Evolutionary conservation across 2,888 invertebrate species (phyloP).

Genomic region (Caenorhabditis becei): DNA sequence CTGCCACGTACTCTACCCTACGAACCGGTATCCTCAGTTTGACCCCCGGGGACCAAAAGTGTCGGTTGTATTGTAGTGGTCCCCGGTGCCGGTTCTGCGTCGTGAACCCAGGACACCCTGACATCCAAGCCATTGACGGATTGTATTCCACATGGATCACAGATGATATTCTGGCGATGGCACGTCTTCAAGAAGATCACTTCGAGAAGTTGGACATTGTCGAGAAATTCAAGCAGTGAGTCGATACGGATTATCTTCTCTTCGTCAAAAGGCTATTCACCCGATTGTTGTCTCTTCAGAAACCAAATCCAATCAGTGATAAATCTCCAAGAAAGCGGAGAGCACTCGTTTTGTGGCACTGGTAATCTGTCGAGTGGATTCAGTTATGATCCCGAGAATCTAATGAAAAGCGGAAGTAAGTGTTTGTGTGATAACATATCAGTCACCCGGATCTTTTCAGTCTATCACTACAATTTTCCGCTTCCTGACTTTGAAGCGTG

Average conservation of each 20-base stretch:
- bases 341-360: slow-evolving; percentile 90
- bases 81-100: slow-evolving; percentile 88
- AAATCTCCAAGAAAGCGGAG: slow-evolving; percentile 90
- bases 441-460: slow-evolving; percentile 84
- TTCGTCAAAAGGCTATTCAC: no score
- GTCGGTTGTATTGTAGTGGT: slow-evolving; percentile 88
- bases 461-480: slow-evolving; percentile 92
- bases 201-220: slow-evolving; percentile 89
- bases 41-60: slow-evolving; percentile 71
- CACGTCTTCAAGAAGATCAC: slow-evolving; percentile 88
- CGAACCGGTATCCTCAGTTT: slow-evolving; percentile 68
- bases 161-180: slow-evolving; percentile 91
- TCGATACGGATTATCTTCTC: slow-evolving; percentile 23
- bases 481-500: slow-evolving; percentile 91
- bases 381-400: slow-evolving; percentile 89
- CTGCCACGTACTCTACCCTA: slow-evolving; percentile 67
- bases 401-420: slow-evolving; percentile 91
- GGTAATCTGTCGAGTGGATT: slow-evolving; percentile 87
- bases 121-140: slow-evolving; percentile 87
- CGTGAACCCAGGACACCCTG: slow-evolving; percentile 81
- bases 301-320: slow-evolving; percentile 90
- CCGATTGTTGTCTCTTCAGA: slow-evolving; percentile 83
- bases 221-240: slow-evolving; percentile 87
- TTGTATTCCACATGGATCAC: slow-evolving; percentile 93
- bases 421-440: slow-evolving; percentile 71